These are phyloP conservation scores for Ceramica pisi DNA, from an alignment of 2,888 invertebrate genomes.

Conservation along the genomic window DNA sequence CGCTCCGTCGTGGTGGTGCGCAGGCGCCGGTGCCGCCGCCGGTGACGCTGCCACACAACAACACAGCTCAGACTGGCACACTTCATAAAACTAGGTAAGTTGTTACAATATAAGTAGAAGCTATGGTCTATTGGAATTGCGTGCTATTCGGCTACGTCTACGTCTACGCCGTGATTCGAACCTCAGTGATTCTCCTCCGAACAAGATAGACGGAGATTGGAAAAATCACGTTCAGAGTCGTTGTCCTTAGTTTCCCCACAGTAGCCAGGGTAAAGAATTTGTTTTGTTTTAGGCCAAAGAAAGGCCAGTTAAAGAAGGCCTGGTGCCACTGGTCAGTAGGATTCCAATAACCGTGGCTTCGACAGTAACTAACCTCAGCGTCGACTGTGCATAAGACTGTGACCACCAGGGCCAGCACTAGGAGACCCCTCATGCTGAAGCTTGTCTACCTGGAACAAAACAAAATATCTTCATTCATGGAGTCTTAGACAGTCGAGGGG, in stretches of 20 bases:
- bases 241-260: background rate
- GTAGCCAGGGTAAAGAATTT: background rate
- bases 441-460: constrained; percentile 63
- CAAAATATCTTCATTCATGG: background rate
- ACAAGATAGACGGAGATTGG: background rate
- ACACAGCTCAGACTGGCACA: background rate
- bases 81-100: background rate
- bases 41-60: constrained; percentile 67
- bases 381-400: constrained; percentile 81
- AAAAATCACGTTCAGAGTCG: background rate
- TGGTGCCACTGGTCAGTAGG: background rate
- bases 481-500: background rate
- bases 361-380: constrained; percentile 75
- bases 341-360: background rate
- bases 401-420: constrained; percentile 82
- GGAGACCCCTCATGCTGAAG: constrained; percentile 79
- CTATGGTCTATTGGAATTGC: background rate
- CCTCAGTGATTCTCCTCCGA: background rate
- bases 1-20: constrained; percentile 80
- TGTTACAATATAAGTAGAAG: background rate
- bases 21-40: constrained; percentile 81
- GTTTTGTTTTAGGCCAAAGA: background rate
- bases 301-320: too few species aligned
- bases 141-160: too few species aligned
- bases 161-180: too few species aligned